phyloP scores from a whole-genome alignment of 2,797 vertebrate species.

The Acanthurus lineatus region DNA sequence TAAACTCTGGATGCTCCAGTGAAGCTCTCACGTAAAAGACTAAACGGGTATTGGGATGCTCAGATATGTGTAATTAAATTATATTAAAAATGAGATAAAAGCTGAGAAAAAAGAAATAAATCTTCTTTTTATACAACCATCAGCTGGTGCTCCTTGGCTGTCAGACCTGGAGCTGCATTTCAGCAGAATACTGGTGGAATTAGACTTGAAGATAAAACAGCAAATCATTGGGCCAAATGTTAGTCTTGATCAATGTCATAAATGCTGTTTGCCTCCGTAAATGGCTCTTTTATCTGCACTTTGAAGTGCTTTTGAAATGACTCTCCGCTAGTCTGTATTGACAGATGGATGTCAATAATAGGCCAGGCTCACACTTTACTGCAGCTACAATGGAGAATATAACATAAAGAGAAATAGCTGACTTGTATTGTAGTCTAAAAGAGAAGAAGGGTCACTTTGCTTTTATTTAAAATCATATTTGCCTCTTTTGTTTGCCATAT shows the following conservation, averaged over 20 bases:
- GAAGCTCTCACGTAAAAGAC: constrained; percentile 11
- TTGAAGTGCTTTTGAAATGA: constrained; percentile 29
- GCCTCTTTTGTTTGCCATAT: neutral
- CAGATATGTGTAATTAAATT: constrained; percentile 17
- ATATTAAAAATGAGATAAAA: constrained; percentile 19
- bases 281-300: constrained; percentile 42
- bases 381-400: constrained; percentile 7
- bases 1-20: constrained; percentile 23
- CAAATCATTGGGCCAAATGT: constrained; percentile 28
- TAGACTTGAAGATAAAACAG: constrained; percentile 27
- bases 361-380: neutral
- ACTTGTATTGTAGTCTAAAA: neutral
- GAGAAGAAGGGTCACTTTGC: neutral
- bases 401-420: neutral
- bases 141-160: constrained; percentile 1
- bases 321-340: constrained; percentile 27
- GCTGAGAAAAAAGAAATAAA: neutral
- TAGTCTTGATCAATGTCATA: constrained; percentile 51
- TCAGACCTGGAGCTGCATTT: neutral
- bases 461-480: neutral
- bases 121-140: neutral
- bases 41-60: neutral
- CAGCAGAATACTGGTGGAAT: constrained; percentile 15
- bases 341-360: constrained; percentile 42
- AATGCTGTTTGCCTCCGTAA: constrained; percentile 43